Evolutionary conservation across 2,113 vertebrate species (phyloP), one percentile per base, ranked within the genome.

Genomic region (Dromaius novaehollandiae): DNA sequence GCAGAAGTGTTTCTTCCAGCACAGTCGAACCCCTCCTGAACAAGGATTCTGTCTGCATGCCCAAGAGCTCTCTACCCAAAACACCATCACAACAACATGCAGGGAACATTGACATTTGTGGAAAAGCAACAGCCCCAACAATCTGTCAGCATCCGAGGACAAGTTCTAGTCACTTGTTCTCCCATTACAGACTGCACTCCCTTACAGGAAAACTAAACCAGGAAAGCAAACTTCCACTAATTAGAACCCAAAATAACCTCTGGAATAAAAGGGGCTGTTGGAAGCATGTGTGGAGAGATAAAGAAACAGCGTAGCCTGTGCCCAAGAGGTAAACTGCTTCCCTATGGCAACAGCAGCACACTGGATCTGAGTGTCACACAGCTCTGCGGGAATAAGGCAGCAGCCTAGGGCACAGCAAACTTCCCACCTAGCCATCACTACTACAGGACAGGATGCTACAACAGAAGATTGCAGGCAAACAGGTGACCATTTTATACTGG

Each of bases 1-100:
- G 90, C 82, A 75, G 36, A 89, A 89, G 95, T 26, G 68, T 56
- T 95, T 70, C 87, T 63, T 63, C 69, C 87, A 95, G 87, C 63
- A 73, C 30, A 76, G 78, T 12, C 79, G 53, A 96, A 73, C 18
- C 53, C 61, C 87, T 90, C 56, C 88, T 75, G 69, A 89, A 82
- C 65, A 70, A 44, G 68, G 68, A 73, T 68, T 46, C 78, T 76
- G 68, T 38, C 85, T 25, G 6, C 66, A 56, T 17, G 76, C 64
- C 60, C 60, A 32, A 75, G 89, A 95, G 85, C 65, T 91, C 75
- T 75, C 50, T 36, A 75, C 38, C 71, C 42, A 25, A 42, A 92
- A 42, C 8, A 30, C 38, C 19, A 17, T 34, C 93, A 74, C 34
- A 69, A 64, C 34, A 63, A 58, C 66, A 14, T 0, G 4, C 48